These are phyloP conservation scores for Corythoichthys intestinalis DNA, from an alignment of 2,113 vertebrate species.

Conservation along the genomic window DNA sequence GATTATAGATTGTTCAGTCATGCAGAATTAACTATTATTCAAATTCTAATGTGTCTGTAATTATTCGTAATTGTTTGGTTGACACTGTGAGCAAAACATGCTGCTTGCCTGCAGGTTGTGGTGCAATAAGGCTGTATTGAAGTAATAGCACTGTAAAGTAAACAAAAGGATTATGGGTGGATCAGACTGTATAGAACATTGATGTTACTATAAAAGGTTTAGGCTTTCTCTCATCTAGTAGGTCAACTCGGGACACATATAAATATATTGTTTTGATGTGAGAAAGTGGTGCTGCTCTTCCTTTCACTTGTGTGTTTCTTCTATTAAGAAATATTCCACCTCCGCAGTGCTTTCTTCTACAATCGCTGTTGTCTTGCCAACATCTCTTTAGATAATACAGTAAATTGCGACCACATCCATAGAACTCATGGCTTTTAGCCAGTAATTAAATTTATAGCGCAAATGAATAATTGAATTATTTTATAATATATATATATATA, in stretches of 20 bases:
- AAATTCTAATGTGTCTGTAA: not conserved
- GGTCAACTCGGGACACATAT: constrained; percentile 2
- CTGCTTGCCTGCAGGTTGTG: constrained; percentile 4
- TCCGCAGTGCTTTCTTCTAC: constrained; percentile 38
- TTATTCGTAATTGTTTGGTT: not conserved
- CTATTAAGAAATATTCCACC: constrained; percentile 29
- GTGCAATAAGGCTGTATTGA: constrained; percentile 6
- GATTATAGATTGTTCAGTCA: not conserved
- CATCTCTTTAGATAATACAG: not conserved
- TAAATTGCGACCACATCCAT: too few relatives aligned
- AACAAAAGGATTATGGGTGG: not conserved
- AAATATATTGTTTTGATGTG: not conserved
- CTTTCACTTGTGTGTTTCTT: constrained; percentile 11
- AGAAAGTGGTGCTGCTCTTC: constrained; percentile 11
- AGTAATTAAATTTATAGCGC: too few relatives aligned
- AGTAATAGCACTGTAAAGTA: not conserved
- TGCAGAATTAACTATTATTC: not conserved
- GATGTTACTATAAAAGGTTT: not conserved
- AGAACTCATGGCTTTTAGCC: too few relatives aligned
- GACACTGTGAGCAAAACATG: not conserved
- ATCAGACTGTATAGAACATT: constrained; percentile 11
- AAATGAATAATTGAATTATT: too few relatives aligned
- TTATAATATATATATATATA: too few relatives aligned
- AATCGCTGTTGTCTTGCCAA: constrained; percentile 41
- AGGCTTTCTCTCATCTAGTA: not conserved